Evolutionary conservation across 2,797 vertebrate genomes (phyloP).

Genomic region (Crocodylus rhombifer): DNA sequence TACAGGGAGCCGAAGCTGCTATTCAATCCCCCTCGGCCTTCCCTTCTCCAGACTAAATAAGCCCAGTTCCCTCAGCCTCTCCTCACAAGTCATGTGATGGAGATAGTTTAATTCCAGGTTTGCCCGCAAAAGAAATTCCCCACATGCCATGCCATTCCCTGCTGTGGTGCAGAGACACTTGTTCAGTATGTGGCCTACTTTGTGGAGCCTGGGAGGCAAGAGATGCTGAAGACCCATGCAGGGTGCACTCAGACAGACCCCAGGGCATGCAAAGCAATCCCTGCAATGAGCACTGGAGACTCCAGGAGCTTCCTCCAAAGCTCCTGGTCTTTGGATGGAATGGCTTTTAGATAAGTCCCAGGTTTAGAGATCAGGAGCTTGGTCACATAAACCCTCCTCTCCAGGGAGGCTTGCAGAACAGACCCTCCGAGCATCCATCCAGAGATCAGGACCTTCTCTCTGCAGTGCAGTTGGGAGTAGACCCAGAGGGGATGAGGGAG

Average conservation of each 20-base stretch:
- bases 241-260: background rate
- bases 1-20: too few relatives aligned
- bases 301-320: background rate
- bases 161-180: background rate
- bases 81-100: too few relatives aligned
- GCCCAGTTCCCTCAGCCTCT: too few relatives aligned
- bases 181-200: background rate
- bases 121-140: background rate
- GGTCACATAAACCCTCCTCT: background rate
- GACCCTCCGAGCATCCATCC: background rate
- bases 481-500: background rate
- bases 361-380: background rate
- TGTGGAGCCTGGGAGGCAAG: background rate
- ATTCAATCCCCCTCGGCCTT: too few relatives aligned
- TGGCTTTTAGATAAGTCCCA: background rate
- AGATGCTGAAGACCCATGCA: background rate
- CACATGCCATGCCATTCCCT: background rate
- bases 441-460: background rate
- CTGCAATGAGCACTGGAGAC: background rate
- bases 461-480: background rate
- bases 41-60: too few relatives aligned
- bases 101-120: background rate
- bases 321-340: background rate
- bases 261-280: background rate
- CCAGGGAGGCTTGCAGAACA: background rate